Evolutionary conservation across 2,888 invertebrate genomes (phyloP).

Genomic region (Cylindroiulus punctatus): DNA sequence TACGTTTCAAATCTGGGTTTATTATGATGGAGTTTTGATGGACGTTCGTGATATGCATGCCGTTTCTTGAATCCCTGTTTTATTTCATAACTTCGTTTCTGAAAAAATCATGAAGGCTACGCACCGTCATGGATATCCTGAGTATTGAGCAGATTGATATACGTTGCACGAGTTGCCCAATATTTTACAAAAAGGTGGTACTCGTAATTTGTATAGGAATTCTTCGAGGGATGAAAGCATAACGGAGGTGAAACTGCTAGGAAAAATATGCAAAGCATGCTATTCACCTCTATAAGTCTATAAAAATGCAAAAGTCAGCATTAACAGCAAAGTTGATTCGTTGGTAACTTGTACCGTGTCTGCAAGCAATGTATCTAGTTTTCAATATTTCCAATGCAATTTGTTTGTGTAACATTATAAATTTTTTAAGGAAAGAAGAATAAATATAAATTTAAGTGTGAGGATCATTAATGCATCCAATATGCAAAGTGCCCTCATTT

Average conservation of each 20-base stretch:
- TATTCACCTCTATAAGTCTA: not conserved
- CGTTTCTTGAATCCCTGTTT: constrained; percentile 1
- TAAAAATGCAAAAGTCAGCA: too few species aligned
- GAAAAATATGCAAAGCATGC: not conserved
- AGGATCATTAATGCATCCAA: too few species aligned
- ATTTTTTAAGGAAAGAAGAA: too few species aligned
- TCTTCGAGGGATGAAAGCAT: not conserved
- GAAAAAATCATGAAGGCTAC: not conserved
- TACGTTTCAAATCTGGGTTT: constrained; percentile 41
- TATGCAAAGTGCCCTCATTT: too few species aligned
- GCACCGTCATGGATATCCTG: not conserved
- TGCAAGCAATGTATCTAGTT: too few species aligned
- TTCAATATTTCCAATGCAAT: too few species aligned
- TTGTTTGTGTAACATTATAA: too few species aligned
- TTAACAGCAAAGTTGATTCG: too few species aligned
- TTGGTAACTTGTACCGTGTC: too few species aligned
- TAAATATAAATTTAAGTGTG: too few species aligned
- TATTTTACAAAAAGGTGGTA: not conserved
- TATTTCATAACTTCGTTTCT: constrained; percentile 27
- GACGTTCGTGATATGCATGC: constrained; percentile 43
- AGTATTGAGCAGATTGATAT: not conserved
- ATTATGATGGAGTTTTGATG: constrained; percentile 45
- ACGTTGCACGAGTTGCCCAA: not conserved
- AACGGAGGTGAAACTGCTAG: constrained; percentile 5
- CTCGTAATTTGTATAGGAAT: constrained; percentile 27